Percentiles rank a stretch among this genome's conserved stretches.
Evolutionary conservation across 2,113 vertebrate species (phyloP).

Genomic region (Xenopus laevis): DNA sequence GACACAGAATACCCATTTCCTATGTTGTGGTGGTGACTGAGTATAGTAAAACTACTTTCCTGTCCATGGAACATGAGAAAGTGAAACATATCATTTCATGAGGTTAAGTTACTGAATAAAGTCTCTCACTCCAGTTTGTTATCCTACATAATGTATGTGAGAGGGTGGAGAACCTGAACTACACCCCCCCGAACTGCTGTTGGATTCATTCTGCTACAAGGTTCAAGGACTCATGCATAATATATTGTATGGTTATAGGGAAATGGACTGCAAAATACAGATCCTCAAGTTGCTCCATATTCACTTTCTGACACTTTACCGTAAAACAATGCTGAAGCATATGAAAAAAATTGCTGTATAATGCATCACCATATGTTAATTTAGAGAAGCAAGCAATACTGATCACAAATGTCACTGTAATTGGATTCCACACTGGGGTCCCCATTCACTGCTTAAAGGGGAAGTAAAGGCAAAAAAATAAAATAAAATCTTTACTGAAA

Average conservation of each 20-base stretch:
- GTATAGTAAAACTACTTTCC: not conserved
- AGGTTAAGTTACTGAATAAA: conserved; percentile 15
- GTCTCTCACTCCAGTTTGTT: conserved; percentile 23
- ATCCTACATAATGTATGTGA: conserved; percentile 38
- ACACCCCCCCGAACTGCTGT: not conserved
- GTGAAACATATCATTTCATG: conserved; percentile 20
- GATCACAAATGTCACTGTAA: too few relatives aligned
- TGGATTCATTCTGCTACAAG: not conserved
- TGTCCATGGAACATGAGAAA: conserved; percentile 12
- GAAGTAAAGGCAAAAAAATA: too few relatives aligned
- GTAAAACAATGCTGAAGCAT: too few relatives aligned
- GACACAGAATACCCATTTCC: too few relatives aligned
- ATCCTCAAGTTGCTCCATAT: too few relatives aligned
- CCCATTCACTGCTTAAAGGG: too few relatives aligned
- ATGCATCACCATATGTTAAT: too few relatives aligned
- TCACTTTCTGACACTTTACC: too few relatives aligned
- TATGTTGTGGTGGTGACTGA: conserved; percentile 9
- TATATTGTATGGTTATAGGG: not conserved
- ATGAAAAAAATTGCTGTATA: too few relatives aligned
- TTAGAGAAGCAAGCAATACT: too few relatives aligned
- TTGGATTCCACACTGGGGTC: too few relatives aligned
- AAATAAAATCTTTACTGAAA: too few relatives aligned
- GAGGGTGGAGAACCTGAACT: not conserved
- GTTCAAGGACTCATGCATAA: conserved; percentile 18
- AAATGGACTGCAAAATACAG: not conserved